A percentile compares a stretch with the other conserved stretches of the same genome.
Conservation (phyloP, 2,888 invertebrate genomes). For the Lottia scabra region DNA sequence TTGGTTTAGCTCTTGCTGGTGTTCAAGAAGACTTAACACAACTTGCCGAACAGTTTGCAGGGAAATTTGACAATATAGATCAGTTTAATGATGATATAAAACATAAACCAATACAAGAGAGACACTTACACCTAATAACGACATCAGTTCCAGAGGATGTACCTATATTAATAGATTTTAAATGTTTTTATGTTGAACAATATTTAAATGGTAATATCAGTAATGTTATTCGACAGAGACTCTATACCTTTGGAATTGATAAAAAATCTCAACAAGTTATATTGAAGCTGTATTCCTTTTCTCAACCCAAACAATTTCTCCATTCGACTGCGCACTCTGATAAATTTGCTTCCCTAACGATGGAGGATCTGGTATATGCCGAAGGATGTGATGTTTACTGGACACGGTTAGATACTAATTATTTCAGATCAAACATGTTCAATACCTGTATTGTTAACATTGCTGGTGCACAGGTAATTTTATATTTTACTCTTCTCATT, state of each 20-base stretch:
- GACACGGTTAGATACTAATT: slow-evolving; percentile 1
- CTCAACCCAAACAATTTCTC: slow-evolving; percentile 3
- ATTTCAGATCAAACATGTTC: slow-evolving; percentile 12
- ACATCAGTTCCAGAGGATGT: background rate
- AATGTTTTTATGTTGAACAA: slow-evolving; percentile 12
- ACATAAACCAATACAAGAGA: slow-evolving; percentile 1
- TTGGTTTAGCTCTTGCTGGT: background rate
- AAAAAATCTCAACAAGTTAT: background rate
- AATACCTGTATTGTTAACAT: slow-evolving; percentile 14
- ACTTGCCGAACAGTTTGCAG: slow-evolving; percentile 6
- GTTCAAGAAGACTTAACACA: background rate
- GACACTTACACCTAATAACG: slow-evolving; percentile 11
- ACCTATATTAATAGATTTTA: background rate
- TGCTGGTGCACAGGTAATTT: slow-evolving; percentile 8
- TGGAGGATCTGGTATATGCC: slow-evolving; percentile 7
- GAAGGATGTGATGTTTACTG: slow-evolving; percentile 20
- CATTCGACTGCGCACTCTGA: slow-evolving; percentile 8
- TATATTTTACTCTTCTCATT: background rate
- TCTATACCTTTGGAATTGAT: slow-evolving; percentile 14
- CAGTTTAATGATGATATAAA: slow-evolving; percentile 13
- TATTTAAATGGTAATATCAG: slow-evolving; percentile 4
- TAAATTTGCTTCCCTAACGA: slow-evolving; percentile 5
- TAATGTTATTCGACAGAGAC: slow-evolving; percentile 9
- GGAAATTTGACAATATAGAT: slow-evolving; percentile 12
- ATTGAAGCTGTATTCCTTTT: slow-evolving; percentile 8